Conservation (phyloP, 2,888 invertebrate genomes). For the Epinotia nisella region DNA sequence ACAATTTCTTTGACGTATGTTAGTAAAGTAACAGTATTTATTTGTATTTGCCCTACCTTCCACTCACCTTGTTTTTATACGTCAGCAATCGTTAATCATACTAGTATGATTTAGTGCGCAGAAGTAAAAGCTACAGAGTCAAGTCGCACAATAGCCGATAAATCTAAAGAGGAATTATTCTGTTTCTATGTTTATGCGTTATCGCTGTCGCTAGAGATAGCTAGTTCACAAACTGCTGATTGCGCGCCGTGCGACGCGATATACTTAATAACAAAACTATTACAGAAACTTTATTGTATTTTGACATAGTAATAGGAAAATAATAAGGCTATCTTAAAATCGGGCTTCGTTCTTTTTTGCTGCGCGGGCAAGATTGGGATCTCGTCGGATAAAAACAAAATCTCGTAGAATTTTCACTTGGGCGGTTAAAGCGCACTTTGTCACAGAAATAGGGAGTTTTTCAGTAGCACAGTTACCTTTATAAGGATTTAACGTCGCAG, state of each 20-base stretch:
- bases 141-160: conserved; percentile 78
- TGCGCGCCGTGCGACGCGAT: conserved; percentile 59
- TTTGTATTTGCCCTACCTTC: conserved; percentile 42
- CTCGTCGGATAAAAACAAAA: conserved; percentile 64
- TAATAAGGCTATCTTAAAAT: conserved; percentile 60
- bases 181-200: conserved; percentile 75
- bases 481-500: conserved; percentile 80
- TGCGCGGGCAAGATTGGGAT: conserved; percentile 60
- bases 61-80: conserved; percentile 61
- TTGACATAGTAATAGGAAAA: conserved; percentile 59
- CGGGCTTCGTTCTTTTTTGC: conserved; percentile 55
- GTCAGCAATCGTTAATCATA: conserved; percentile 72
- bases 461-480: conserved; percentile 80
- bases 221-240: conserved; percentile 73
- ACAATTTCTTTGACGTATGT: conserved; percentile 14
- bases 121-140: conserved; percentile 72
- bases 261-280: conserved; percentile 45
- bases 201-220: conserved; percentile 72
- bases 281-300: conserved; percentile 46
- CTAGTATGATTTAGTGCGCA: conserved; percentile 78
- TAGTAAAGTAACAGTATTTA: conserved; percentile 31
- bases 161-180: conserved; percentile 81
- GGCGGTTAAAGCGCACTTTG: conserved; percentile 74
- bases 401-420: conserved; percentile 73
- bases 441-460: conserved; percentile 79